Evolutionary conservation across 1,140 invertebrate genomes (phyloP), one percentile per base, ranked within the genome.

Genomic region (Metopolophium dirhodum): DNA sequence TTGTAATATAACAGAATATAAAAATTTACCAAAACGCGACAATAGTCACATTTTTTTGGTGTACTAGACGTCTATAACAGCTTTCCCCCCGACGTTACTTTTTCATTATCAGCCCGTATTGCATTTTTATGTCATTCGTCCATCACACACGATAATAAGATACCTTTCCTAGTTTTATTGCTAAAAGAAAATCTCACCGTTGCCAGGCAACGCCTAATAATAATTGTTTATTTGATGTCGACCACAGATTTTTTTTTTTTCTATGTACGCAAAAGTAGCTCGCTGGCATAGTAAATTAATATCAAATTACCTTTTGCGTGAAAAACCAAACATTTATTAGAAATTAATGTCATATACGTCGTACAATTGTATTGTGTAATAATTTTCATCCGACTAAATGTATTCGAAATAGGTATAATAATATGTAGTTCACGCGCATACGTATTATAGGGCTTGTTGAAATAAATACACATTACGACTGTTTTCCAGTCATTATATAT

Each of bases 61-160:
- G 26, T 49, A 45, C 23, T 22, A 68, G 41, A 41, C 22, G 22
- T 85, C 82, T 91, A 37, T 37, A 91, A 91, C 45, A 35, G 35
- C 20, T 83, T 54, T 26, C 35, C 20, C 9, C 18, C 30, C 11
- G 4, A 8, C 45, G 0, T 14, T 41, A 92, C 14, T 54, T 68
- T 93, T 93, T 86, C 77, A 54, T 93, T 85, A 93, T 30, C n/a
- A 77, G n/a, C 30, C n/a, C n/a, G 82, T 83, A 93, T 54, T 20
- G 49, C 8, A 57, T 93, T 93, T 93, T 93, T 57, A 61, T 57
- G 91, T 30, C 23, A 3, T 54, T 54, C 1, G 35, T 54, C 35
- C 23, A 26, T 61, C 37, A 1, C 30, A 23, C n/a, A 86, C 22
- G n/a, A 49, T 88, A 88, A 88, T 88, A 49, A 14, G n/a, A 82